Percentiles rank a stretch among this genome's conserved stretches.
Conservation (phyloP, 2,113 vertebrate genomes). For the Austrofundulus limnaeus region DNA sequence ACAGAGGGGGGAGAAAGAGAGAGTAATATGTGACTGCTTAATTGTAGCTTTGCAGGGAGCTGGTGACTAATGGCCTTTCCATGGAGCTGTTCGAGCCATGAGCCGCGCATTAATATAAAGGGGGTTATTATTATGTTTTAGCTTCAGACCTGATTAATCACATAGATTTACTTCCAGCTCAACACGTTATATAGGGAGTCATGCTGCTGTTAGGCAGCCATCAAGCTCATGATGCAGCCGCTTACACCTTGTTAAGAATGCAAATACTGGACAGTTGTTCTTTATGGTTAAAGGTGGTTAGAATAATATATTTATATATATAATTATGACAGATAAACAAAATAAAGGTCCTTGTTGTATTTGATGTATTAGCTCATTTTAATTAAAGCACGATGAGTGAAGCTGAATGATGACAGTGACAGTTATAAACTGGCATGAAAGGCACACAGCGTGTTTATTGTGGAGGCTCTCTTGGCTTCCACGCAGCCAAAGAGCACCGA, state of each 20-base stretch:
- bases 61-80: conserved; percentile 77
- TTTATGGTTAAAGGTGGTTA: conserved; percentile 33
- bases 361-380: conserved; percentile 27
- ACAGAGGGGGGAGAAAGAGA: conserved; percentile 48
- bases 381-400: conserved; percentile 8
- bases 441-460: conserved; percentile 11
- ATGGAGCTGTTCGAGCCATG: conserved; percentile 73
- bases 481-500: conserved; percentile 32
- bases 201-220: conserved; percentile 53
- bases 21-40: conserved; percentile 74
- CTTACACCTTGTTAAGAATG: conserved; percentile 62
- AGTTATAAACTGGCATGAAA: conserved; percentile 17
- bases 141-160: conserved; percentile 79
- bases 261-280: conserved; percentile 56
- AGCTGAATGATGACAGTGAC: conserved; percentile 20
- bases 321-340: neutral
- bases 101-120: conserved; percentile 79
- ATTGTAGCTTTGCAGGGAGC: conserved; percentile 76
- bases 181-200: conserved; percentile 56
- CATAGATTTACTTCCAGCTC: conserved; percentile 69
- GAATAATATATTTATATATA: neutral
- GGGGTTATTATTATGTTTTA: conserved; percentile 81
- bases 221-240: conserved; percentile 59
- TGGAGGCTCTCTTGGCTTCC: conserved; percentile 38
- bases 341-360: neutral